A percentile compares a stretch with the other conserved stretches of the same genome.
Evolutionary conservation across 2,113 vertebrate genomes (phyloP).

Genomic region (Noturus placidus): DNA sequence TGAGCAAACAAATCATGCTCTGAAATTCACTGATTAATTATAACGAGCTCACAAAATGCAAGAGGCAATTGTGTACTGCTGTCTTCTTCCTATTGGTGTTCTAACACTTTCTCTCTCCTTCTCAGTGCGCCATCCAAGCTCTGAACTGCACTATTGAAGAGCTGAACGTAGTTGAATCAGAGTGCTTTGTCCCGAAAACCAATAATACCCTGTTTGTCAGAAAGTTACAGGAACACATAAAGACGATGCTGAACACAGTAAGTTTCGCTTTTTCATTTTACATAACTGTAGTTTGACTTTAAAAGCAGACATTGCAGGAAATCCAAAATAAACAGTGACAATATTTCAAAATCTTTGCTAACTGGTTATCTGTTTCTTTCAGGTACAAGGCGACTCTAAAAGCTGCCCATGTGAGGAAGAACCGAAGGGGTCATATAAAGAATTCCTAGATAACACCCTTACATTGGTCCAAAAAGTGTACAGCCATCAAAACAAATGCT

Average conservation of each 20-base stretch:
- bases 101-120: background rate
- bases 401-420: background rate
- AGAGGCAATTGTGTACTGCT: background rate
- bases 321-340: background rate
- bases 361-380: background rate
- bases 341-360: background rate
- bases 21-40: background rate
- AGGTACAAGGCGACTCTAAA: background rate
- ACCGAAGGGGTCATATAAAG: background rate
- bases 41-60: background rate
- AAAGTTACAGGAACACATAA: background rate
- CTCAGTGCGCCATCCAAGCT: background rate
- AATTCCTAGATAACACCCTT: rapidly evolving
- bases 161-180: rapidly evolving
- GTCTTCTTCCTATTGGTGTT: background rate
- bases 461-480: rapidly evolving
- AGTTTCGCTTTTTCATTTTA: background rate
- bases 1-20: background rate
- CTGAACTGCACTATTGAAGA: background rate
- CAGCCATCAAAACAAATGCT: background rate
- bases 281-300: background rate
- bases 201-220: rapidly evolving
- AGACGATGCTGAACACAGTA: background rate
- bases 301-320: background rate
- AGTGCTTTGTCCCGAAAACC: background rate